Evolutionary conservation across 2,113 vertebrate genomes (phyloP).

Genomic region (Chaetodon trifascialis): DNA sequence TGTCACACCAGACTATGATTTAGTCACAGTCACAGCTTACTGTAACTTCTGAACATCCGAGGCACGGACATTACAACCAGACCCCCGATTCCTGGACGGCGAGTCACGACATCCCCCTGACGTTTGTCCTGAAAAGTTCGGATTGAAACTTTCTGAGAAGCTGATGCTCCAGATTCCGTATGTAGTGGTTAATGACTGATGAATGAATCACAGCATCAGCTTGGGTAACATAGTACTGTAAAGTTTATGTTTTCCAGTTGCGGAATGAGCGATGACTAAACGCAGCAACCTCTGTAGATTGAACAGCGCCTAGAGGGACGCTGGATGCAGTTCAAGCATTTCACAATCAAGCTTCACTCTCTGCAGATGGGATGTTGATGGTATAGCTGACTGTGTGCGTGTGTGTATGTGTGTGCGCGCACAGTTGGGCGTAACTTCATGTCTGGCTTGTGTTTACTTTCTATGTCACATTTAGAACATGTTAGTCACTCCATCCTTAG

Average conservation of each 20-base stretch:
- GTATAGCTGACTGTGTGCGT: constrained; percentile 25
- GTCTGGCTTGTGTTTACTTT: constrained; percentile 21
- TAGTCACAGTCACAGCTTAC: constrained; percentile 77
- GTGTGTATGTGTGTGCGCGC: constrained; percentile 7
- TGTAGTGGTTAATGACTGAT: background rate
- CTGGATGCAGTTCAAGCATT: constrained; percentile 56
- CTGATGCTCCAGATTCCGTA: background rate
- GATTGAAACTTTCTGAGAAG: constrained; percentile 29
- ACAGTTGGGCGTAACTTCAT: constrained; percentile 12
- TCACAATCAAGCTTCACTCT: constrained; percentile 57
- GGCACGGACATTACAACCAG: constrained; percentile 64
- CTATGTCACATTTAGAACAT: constrained; percentile 11
- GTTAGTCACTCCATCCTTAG: constrained; percentile 28
- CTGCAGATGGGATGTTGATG: constrained; percentile 30
- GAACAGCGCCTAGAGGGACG: constrained; percentile 6
- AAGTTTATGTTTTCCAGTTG: constrained; percentile 12
- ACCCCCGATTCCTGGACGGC: constrained; percentile 35
- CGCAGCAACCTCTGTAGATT: constrained; percentile 19
- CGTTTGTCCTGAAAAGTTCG: constrained; percentile 45
- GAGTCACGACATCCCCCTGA: constrained; percentile 67
- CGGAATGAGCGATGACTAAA: constrained; percentile 46
- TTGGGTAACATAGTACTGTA: background rate
- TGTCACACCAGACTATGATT: constrained; percentile 66
- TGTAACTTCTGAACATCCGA: constrained; percentile 60
- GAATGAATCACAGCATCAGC: constrained; percentile 14